Percentiles rank a stretch among this genome's conserved stretches.
Conservation (phyloP, 2,797 vertebrate genomes). For the Falco peregrinus region DNA sequence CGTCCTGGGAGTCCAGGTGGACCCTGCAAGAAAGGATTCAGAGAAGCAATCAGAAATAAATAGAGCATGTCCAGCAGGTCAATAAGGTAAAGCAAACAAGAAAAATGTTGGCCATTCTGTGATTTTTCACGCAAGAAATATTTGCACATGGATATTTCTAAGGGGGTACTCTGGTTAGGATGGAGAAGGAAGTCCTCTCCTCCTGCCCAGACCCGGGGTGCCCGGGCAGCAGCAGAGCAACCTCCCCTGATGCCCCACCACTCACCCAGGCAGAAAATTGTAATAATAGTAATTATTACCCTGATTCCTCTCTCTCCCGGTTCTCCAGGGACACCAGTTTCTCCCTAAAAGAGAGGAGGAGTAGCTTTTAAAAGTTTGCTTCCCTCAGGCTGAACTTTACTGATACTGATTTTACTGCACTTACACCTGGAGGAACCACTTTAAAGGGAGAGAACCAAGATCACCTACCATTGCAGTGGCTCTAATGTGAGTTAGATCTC, state of each 20-base stretch:
- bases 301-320: constrained; percentile 84
- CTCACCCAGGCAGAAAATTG: neutral
- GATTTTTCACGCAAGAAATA: neutral
- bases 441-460: neutral
- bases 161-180: neutral
- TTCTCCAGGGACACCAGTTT: constrained; percentile 80
- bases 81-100: neutral
- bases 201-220: neutral
- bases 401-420: neutral
- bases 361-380: neutral
- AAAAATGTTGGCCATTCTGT: neutral
- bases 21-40: constrained; percentile 74
- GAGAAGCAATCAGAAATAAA: neutral
- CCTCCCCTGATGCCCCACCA: neutral
- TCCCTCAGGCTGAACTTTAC: neutral
- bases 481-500: neutral
- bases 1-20: constrained; percentile 84
- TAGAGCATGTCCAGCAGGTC: neutral
- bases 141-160: neutral
- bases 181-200: neutral
- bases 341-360: constrained; percentile 77
- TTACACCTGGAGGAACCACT: neutral
- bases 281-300: constrained; percentile 66
- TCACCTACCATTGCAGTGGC: neutral
- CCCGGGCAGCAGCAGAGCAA: neutral